A percentile compares a stretch with the other conserved stretches of the same genome.
These are phyloP conservation scores for Empidonax alnorum DNA, from an alignment of 2,113 vertebrate genomes.

Conservation along the genomic window DNA sequence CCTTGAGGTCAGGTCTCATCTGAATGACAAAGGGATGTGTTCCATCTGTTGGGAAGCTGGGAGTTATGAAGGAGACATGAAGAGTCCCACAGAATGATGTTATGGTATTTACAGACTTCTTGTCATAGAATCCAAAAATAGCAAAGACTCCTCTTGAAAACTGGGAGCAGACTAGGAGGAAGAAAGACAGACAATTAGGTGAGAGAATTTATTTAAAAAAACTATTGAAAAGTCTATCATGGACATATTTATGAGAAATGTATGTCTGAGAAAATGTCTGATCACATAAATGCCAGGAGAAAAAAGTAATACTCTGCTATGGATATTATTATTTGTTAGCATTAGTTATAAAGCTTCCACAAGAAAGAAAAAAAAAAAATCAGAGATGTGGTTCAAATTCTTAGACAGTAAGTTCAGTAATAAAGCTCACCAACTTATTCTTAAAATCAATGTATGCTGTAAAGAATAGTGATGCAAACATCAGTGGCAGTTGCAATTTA, in stretches of 20 bases:
- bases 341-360: neutral
- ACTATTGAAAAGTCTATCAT: neutral
- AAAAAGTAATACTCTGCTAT: neutral
- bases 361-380: neutral
- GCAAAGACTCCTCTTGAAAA: conserved; percentile 99
- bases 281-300: neutral
- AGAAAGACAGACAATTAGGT: conserved; percentile 16
- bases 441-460: neutral
- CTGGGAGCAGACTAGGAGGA: conserved; percentile 93
- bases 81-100: conserved; percentile 98
- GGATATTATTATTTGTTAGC: neutral
- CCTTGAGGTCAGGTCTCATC: conserved; percentile 98
- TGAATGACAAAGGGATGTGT: conserved; percentile 98
- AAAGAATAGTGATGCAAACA: neutral
- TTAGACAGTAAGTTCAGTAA: neutral
- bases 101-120: conserved; percentile 99
- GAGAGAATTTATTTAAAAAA: neutral
- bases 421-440: neutral
- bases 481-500: neutral
- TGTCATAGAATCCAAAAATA: conserved; percentile 99
- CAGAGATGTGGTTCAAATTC: neutral
- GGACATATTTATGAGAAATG: neutral
- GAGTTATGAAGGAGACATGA: conserved; percentile 98
- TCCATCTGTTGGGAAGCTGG: conserved; percentile 97
- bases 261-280: neutral